Base-by-base conservation (phyloP, 1,140 invertebrate genomes). In the Chionoecetes opilio region DNA sequence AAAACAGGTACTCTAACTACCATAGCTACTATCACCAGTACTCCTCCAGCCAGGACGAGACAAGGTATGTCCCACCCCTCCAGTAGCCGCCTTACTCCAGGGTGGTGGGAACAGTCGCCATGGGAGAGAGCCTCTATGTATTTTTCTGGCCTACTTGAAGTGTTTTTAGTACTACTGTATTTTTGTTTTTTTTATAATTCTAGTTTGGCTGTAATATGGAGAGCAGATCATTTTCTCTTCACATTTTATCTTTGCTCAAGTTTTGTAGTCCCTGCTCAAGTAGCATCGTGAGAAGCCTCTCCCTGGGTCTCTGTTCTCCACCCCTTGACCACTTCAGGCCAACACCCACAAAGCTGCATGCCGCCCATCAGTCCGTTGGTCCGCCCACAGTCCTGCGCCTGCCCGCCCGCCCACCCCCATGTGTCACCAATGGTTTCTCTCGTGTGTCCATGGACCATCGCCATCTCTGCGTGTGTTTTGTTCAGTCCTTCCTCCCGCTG, bases 1-100 rank as follows among this genome's bases (percentile, higher is more conserved):
- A 96, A 85, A 96, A 96, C 95, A 96, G 96, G 94, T 95, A 96
- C 94, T 93, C 95, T 63, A 95, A 96, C 95, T 96, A 96, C 96
- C 94, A 95, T 95, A 95, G 95, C 95, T 94, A 96, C 94, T 95
- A 96, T 96, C 94, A 96, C 92, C 93, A 96, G 87, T 94, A 95
- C 87, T 91, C 95, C 95, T 92, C 88, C 89, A 93, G 94, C 95
- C 90, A 93, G 94, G 91, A 95, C 26, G 95, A 96, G n/a, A 34
- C 90, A 90, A 96, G 95, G 95, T 96, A 94, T 31, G 95, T 96
- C 35, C 21, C 41, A 32, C 31, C 17, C 88, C 53, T 90, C 31
- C 63, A 37, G 34, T 82, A 38, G 31, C 34, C 82, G 31, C 46
- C 34, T 87, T 29, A 63, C 26, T 11, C 89, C 53, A 89, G 31